Base-by-base conservation (phyloP, 2,888 invertebrate genomes). In the Euplagia quadripunctaria region DNA sequence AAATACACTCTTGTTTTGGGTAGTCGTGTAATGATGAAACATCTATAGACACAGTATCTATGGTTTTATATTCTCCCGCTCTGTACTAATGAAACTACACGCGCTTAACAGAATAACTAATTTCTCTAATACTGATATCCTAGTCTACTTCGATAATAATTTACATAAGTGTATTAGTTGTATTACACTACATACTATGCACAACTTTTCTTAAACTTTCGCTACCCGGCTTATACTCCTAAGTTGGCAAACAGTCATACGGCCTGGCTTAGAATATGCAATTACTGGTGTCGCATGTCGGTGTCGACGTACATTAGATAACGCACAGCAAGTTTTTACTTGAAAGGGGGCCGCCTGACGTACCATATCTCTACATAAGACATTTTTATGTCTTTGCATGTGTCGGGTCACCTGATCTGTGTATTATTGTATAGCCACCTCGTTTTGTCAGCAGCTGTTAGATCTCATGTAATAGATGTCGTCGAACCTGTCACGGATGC, bases 61-160 rank as follows among this genome's bases (percentile, higher is more conserved):
- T 63, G 86, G 64, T 49, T 61, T 31, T 75, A 78, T 78, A 88
- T 84, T 80, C 86, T 74, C 68, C 73, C 75, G 74, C 76, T 77
- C 81, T 71, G 73, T 71, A 79, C 89, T 89, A 90, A 91, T 90
- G 89, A 91, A 88, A 89, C 89, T 89, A 83, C 87, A 86, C 79
- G 82, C 76, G 83, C 80, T 84, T 86, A 89, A 88, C 85, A 87
- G 88, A 86, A 89, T 89, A 88, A 85, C 87, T 80, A 90, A 90
- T 89, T 87, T 84, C 85, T 84, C 85, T 85, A 74, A 72, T 82
- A 69, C 66, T 79, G 52, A 52, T 68, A 31, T 52, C 68, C 58
- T 52, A 63, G 14, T 67, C 41, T 49, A 67, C 51, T 51, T 51
- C 16, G 16, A 14, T 16, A 16, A 51, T 16, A 14, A 51, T 51